Base-by-base conservation (phyloP, 2,888 invertebrate species). In the Gibbula magus region DNA sequence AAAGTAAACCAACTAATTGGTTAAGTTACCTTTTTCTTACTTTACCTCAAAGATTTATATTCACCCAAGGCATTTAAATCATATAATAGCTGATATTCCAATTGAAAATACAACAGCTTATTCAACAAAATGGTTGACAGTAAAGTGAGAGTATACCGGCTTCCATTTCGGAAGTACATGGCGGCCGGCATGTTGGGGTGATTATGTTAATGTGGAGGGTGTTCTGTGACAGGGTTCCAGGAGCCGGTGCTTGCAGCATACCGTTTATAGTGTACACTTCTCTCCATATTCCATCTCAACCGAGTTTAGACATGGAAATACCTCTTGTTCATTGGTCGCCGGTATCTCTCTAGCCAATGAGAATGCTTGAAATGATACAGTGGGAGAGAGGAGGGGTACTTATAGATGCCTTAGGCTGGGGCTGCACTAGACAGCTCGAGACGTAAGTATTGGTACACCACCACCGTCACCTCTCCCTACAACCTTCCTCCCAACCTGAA, bases 371-470 rank as follows among this genome's bases (percentile, higher is more conserved):
- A 61, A n/a, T 16, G 61, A 29, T 16, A 61, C 61, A 25, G 29
- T 61, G 61, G 29, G 29, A 61, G 61, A 61, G 29, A 16, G 25
- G 61, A 61, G 61, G 61, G 61, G 61, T 61, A 61, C 61, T 29
- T 61, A 61, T 61, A 61, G 29, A 61, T 29, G 25, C 10, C 29
- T 29, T 29, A 25, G 13, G 61, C 61, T 61, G 22, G 25, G 29
- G 61, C 61, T 29, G 61, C 29, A 61, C 29, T 29, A 61, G 61
- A 61, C 61, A 61, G 61, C 61, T 61, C 61, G 25, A 29, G 61
- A 29, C 61, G 61, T 61, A 61, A 61, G 61, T 61, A 61, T 61
- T 61, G 61, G 61, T 61, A 61, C 61, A 45, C 61, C 61, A 45
- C 61, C 61, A 61, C 61, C 29, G 25, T 61, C 61, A 29, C 29